Base-by-base conservation (phyloP, 2,888 invertebrate genomes). In the Dusona sp. region DNA sequence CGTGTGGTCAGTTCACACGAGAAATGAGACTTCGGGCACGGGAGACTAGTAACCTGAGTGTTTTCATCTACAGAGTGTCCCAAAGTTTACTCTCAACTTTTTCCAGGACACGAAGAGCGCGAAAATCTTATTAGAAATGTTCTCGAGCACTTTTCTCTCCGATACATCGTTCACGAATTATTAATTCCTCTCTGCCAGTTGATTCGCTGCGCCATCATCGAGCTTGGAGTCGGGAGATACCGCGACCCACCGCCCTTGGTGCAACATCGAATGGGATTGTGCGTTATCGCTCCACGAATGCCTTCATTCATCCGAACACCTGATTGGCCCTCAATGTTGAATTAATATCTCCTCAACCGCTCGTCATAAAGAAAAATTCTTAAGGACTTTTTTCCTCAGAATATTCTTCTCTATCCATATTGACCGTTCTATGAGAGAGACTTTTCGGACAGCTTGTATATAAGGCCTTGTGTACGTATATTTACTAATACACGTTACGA, bases 1-100 rank as follows among this genome's bases (percentile, higher is more conserved):
- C 94, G 92, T 93, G 94, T 94, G 94, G 94, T 94, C 94, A 94
- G 94, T 94, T 94, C 94, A 94, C 94, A 94, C 94, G 94, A 93
- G 93, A 92, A 93, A 93, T 90, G 92, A 93, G 93, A 92, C 91
- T 91, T 88, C 86, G 88, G 86, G 89, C 89, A 89, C 90, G 89
- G 73, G 61, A 42, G 61, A 73, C 38, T 42, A 57, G 33, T 75
- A 45, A 54, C 38, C 38, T 67, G 42, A 57, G 7, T 54, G 13
- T 25, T 19, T 68, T 33, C 6, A 33, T 68, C 22, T 51, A 19
- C 54, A 16, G 33, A 51, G 64, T 64, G 65, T 65, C 45, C 42
- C 61, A 61, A 61, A 29, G 29, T 61, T 61, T 9, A 54, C 22
- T 22, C 2, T 2, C 9, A 54, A 9, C 16, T 13, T 29, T 61